These are phyloP conservation scores for Phthorimaea operculella DNA, from an alignment of 1,140 invertebrate genomes.

Conservation along the genomic window DNA sequence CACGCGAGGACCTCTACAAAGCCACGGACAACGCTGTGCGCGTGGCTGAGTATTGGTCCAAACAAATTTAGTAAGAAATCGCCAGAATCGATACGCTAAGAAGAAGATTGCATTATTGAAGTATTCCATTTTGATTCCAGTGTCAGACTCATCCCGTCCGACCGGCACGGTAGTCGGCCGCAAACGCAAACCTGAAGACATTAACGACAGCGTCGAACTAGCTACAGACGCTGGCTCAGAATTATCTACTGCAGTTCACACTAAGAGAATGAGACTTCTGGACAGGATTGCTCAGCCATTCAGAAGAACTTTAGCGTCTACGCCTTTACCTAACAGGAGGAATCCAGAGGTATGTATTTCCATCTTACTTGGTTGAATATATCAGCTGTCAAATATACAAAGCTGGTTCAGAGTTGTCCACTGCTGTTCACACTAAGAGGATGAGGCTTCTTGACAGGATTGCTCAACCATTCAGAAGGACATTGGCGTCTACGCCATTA, in stretches of 20 bases:
- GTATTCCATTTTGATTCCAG: not conserved
- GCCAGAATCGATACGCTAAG: no score
- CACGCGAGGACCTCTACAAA: no score
- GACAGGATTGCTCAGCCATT: slow-evolving; percentile 38
- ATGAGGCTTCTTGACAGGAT: slow-evolving; percentile 33
- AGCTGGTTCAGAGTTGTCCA: no score
- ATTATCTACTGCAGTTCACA: slow-evolving; percentile 7
- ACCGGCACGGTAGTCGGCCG: slow-evolving; percentile 54
- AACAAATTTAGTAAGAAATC: no score
- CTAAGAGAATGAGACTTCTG: slow-evolving; percentile 33
- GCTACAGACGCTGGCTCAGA: slow-evolving; percentile 6
- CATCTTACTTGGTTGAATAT: no score
- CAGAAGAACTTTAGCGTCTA: slow-evolving; percentile 14
- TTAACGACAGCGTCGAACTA: slow-evolving; percentile 11
- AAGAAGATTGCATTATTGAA: no score
- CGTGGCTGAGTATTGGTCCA: no score
- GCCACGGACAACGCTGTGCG: no score
- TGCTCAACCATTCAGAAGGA: slow-evolving; percentile 30
- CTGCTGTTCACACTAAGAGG: no score
- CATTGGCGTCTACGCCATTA: slow-evolving; percentile 13
- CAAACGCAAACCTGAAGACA: slow-evolving; percentile 46
- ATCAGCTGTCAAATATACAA: no score
- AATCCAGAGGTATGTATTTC: no score
- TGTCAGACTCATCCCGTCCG: slow-evolving; percentile 21
- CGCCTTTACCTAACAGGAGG: slow-evolving; percentile 13